Percentiles rank a stretch among this genome's conserved stretches.
Evolutionary conservation across 23 tunicate genomes (phyloP).

Genomic region (Halocynthia aurantium): DNA sequence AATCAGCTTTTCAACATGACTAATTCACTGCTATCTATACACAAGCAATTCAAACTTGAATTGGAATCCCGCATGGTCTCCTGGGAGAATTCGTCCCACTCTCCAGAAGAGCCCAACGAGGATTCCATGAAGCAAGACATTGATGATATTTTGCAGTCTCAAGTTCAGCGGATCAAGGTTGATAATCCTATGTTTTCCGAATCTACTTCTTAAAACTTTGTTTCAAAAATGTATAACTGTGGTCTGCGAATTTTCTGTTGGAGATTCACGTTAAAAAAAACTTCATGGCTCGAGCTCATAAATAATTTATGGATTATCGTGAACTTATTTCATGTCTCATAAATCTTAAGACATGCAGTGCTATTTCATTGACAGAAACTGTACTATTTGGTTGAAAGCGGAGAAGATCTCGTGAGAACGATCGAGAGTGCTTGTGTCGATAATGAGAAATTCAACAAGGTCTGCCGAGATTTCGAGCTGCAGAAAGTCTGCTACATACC

Average conservation of each 20-base stretch:
- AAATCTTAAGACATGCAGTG: no score
- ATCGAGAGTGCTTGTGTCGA: slow-evolving; percentile 42
- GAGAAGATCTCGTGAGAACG: slow-evolving; percentile 36
- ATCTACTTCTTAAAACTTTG: no score
- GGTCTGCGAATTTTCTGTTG: not conserved
- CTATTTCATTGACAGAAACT: slow-evolving; percentile 25
- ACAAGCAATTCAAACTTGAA: slow-evolving; percentile 52
- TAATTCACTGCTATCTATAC: slow-evolving; percentile 47
- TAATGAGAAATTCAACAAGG: slow-evolving; percentile 48
- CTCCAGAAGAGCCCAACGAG: not conserved
- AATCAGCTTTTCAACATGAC: slow-evolving; percentile 58
- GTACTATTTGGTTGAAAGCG: slow-evolving; percentile 47
- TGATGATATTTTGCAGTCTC: slow-evolving; percentile 54
- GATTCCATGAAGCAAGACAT: slow-evolving; percentile 19
- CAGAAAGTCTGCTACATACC: slow-evolving; percentile 94
- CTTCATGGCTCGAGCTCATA: no score
- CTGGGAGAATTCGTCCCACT: slow-evolving; percentile 43
- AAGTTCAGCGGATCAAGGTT: slow-evolving; percentile 48
- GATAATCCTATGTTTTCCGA: not conserved
- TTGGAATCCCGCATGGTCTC: slow-evolving; percentile 61
- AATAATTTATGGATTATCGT: no score
- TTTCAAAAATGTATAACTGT: no score
- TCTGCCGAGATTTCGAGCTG: slow-evolving; percentile 81
- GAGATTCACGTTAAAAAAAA: no score
- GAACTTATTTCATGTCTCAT: no score